Evolutionary conservation across 37 sponge, comb jelly and placozoan genomes (phyloP), one percentile per base, ranked within the genome.

Genomic region (Aplysina aerophoba): DNA sequence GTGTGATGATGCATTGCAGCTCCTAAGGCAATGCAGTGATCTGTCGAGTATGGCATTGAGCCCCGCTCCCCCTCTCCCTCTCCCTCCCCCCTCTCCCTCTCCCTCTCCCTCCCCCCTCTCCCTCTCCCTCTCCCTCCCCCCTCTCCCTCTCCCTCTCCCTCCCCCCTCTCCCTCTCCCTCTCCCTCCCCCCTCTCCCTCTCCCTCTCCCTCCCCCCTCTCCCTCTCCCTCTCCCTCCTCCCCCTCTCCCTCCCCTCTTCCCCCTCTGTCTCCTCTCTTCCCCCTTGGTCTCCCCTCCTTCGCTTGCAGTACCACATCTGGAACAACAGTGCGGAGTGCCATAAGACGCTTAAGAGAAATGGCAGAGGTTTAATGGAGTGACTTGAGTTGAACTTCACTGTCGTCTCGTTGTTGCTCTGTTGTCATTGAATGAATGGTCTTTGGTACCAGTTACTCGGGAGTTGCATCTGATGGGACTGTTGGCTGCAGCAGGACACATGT

Each of bases 221-320:
- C 14, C 38, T 31, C 74, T 21, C 74, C 35, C 22, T 24, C 71
- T 68, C 71, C 15, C 74, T 35, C 54, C 39, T 40, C 38, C 77
- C 77, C 31, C 44, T 40, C 50, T 35, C 53, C 38, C 77, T 25
- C 44, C 31, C 38, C 74, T 31, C 25, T 27, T n/a, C n/a, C n/a
- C n/a, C n/a, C n/a, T n/a, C n/a, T n/a, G n/a, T n/a, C n/a, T n/a
- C n/a, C n/a, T n/a, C n/a, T n/a, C n/a, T n/a, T n/a, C n/a, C n/a
- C n/a, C n/a, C n/a, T n/a, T n/a, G n/a, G n/a, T n/a, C n/a, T n/a
- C n/a, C n/a, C n/a, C n/a, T n/a, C n/a, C n/a, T n/a, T n/a, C n/a
- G n/a, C n/a, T 58, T 61, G 81, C 63, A 97, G 95, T 63, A 98
- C 99, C 15, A 96, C 95, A 36, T 95, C 99, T 33, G 99, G 95